Percentiles rank a stretch among this genome's conserved stretches.
Evolutionary conservation across 2,113 vertebrate genomes (phyloP).

Genomic region (Podarcis cretensis): DNA sequence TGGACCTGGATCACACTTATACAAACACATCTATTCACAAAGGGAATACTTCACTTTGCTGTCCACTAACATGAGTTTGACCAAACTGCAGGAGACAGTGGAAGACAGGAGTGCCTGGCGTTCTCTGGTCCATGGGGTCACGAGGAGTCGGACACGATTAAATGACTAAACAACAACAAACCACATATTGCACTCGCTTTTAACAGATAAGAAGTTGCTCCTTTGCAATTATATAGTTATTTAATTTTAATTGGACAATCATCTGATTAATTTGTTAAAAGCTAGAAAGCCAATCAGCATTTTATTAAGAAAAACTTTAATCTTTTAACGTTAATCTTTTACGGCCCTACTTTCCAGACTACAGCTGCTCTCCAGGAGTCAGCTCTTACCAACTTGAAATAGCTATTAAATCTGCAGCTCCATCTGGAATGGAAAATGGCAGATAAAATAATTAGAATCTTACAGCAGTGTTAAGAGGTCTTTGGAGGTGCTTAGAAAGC

Average conservation of each 20-base stretch:
- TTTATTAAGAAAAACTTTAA: background rate
- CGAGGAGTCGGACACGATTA: too few species aligned
- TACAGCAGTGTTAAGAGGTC: constrained; percentile 19
- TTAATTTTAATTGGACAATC: background rate
- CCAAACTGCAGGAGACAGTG: too few species aligned
- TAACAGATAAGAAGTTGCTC: background rate
- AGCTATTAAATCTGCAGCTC: constrained; percentile 29
- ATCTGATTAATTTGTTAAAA: background rate
- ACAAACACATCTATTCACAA: background rate
- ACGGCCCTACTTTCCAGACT: background rate
- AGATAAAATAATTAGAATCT: constrained; percentile 10
- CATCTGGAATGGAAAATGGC: constrained; percentile 34
- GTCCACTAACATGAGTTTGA: too few species aligned
- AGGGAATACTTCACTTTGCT: background rate
- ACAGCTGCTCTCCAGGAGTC: background rate
- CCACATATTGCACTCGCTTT: background rate
- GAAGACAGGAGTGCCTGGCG: too few species aligned
- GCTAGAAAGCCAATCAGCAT: background rate
- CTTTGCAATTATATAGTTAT: background rate
- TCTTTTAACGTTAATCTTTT: constrained; percentile 24
- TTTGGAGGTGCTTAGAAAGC: constrained; percentile 38
- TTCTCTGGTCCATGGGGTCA: too few species aligned
- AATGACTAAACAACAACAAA: too few species aligned
- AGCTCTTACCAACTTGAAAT: background rate
- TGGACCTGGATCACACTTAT: background rate